These are phyloP conservation scores for Micronisus gabar DNA, from an alignment of 2,113 vertebrate species.

Conservation along the genomic window DNA sequence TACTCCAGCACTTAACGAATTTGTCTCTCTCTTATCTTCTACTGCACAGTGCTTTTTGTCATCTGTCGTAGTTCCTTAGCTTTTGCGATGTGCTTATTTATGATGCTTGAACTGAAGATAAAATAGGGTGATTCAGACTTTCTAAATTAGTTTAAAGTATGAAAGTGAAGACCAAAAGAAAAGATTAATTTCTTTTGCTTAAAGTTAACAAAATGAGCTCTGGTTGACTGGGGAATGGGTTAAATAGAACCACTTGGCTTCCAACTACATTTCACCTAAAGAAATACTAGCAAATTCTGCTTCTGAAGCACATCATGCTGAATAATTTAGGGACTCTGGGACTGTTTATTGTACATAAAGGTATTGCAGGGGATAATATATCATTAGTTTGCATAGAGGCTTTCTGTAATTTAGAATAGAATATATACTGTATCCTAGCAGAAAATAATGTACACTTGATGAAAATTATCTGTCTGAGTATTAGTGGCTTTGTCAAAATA, in stretches of 20 bases:
- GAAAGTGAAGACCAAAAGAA: neutral
- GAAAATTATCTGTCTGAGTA: neutral
- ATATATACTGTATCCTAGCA: neutral
- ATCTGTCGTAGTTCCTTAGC: neutral
- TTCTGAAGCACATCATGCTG: neutral
- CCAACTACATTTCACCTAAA: neutral
- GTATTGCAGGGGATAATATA: neutral
- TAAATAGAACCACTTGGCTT: neutral
- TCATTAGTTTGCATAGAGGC: neutral
- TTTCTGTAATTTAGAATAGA: neutral
- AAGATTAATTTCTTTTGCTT: neutral
- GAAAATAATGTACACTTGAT: neutral
- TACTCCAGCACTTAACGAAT: neutral
- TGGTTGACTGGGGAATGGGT: neutral
- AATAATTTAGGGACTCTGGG: slow-evolving; percentile 21
- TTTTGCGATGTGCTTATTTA: neutral
- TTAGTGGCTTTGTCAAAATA: neutral
- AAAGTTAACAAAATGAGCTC: neutral
- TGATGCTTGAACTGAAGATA: neutral
- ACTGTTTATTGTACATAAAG: neutral
- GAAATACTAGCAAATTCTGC: neutral
- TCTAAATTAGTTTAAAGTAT: neutral
- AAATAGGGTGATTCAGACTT: neutral
- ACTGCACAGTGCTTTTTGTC: neutral
- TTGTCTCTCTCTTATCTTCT: neutral